These are phyloP conservation scores for Dunckerocampus dactyliophorus DNA, from an alignment of 2,113 vertebrate species.

Conservation along the genomic window DNA sequence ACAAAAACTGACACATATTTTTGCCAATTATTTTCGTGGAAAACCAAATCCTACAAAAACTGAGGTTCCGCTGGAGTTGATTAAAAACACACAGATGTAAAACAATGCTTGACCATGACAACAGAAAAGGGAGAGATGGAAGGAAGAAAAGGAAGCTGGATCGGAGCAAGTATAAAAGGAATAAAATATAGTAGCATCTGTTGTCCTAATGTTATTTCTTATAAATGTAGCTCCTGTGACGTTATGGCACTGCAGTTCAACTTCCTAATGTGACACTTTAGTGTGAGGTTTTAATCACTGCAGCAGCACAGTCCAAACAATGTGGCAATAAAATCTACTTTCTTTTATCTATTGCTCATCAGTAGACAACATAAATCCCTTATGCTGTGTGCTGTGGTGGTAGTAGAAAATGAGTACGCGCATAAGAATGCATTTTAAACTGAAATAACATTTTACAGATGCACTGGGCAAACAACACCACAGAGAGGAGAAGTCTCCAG, in stretches of 20 bases:
- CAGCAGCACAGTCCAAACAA: conserved; percentile 45
- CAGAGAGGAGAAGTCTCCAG: conserved; percentile 1
- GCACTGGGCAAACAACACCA: background rate
- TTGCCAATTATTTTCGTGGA: too few species aligned
- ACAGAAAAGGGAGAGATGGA: conserved; percentile 1
- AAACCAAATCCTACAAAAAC: too few species aligned
- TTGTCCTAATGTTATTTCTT: conserved; percentile 40
- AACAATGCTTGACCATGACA: too few species aligned
- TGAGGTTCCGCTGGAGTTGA: background rate
- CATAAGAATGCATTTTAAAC: conserved; percentile 2
- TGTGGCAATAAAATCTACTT: conserved; percentile 48
- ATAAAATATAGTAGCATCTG: conserved; percentile 22
- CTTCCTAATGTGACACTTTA: conserved; percentile 58
- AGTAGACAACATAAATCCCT: background rate
- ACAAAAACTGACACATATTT: too few species aligned
- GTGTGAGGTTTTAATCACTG: conserved; percentile 61
- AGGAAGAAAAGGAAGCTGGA: conserved; percentile 2
- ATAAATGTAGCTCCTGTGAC: conserved; percentile 30
- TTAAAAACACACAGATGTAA: conserved; percentile 10
- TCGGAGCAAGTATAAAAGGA: conserved; percentile 15
- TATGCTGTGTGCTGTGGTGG: background rate
- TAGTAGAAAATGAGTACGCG: background rate
- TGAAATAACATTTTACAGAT: background rate
- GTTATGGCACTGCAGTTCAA: conserved; percentile 37
- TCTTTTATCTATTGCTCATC: background rate